Conservation (phyloP, 1,140 invertebrate species). For the Coenobita brevimanus region DNA sequence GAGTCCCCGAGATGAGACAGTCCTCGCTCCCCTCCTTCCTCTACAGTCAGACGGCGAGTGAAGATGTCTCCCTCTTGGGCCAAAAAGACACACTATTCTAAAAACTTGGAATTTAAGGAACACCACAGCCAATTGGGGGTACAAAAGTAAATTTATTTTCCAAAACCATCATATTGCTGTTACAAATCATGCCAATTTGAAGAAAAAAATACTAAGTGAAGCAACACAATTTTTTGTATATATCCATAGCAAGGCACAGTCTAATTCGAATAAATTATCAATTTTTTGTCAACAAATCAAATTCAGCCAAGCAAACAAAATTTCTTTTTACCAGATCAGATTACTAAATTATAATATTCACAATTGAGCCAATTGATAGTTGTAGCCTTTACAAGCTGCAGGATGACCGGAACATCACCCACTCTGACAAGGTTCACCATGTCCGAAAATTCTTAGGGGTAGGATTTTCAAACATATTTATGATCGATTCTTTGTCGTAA, state of each 20-base stretch:
- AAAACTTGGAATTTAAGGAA: slow-evolving; percentile 50
- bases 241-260: slow-evolving; percentile 64
- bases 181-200: slow-evolving; percentile 64
- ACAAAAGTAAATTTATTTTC: slow-evolving; percentile 66
- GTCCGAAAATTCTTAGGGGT: not conserved
- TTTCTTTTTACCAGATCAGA: not conserved
- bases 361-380: slow-evolving; percentile 49
- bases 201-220: slow-evolving; percentile 46
- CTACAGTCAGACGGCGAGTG: too few species aligned
- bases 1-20: not conserved
- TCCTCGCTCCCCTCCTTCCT: not conserved
- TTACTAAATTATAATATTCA: slow-evolving; percentile 34
- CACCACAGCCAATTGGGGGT: slow-evolving; percentile 60
- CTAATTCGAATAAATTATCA: slow-evolving; percentile 57
- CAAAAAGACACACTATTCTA: not conserved
- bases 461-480: too few species aligned
- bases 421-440: not conserved
- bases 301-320: slow-evolving; percentile 54
- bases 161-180: slow-evolving; percentile 47
- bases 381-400: slow-evolving; percentile 43
- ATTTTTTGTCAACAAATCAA: slow-evolving; percentile 34
- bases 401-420: slow-evolving; percentile 1
- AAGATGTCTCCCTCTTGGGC: not conserved
- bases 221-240: slow-evolving; percentile 54
- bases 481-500: too few species aligned